A percentile compares a stretch with the other conserved stretches of the same genome.
Evolutionary conservation across 2,797 vertebrate species (phyloP).

Genomic region (Loris lydekkerianus): DNA sequence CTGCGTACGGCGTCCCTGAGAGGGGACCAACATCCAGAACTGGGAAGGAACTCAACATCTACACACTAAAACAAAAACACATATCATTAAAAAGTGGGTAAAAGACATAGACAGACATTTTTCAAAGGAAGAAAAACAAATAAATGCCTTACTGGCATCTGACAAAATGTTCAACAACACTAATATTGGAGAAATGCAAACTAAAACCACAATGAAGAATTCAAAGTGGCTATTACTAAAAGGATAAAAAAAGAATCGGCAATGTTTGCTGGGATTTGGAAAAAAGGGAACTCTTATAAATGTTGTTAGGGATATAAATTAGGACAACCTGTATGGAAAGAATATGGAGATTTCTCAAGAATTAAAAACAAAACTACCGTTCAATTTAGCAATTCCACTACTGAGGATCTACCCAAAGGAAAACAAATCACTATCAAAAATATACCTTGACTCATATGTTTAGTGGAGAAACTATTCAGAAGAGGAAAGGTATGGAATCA

Average conservation of each 20-base stretch:
- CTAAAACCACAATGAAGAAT: not conserved
- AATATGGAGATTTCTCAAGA: not conserved
- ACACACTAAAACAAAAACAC: not conserved
- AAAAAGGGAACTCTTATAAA: not conserved
- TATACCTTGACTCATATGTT: not conserved
- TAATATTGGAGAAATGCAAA: not conserved
- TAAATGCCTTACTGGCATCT: not conserved
- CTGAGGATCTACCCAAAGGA: not conserved
- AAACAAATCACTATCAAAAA: not conserved
- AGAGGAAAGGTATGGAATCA: not conserved
- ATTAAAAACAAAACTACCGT: not conserved
- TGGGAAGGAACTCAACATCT: not conserved
- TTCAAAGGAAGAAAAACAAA: not conserved
- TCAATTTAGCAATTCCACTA: not conserved
- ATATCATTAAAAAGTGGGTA: not conserved
- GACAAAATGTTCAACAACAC: not conserved
- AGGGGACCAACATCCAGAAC: not conserved
- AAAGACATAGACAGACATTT: not conserved
- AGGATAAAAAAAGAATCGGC: not conserved
- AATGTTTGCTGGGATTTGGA: too few relatives aligned
- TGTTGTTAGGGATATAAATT: not conserved
- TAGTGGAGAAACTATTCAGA: not conserved
- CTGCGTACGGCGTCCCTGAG: too few relatives aligned
- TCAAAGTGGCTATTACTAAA: not conserved
- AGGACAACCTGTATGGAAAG: not conserved